These are phyloP conservation scores for Gobio gobio DNA, from an alignment of 2,113 vertebrate genomes.

Conservation along the genomic window DNA sequence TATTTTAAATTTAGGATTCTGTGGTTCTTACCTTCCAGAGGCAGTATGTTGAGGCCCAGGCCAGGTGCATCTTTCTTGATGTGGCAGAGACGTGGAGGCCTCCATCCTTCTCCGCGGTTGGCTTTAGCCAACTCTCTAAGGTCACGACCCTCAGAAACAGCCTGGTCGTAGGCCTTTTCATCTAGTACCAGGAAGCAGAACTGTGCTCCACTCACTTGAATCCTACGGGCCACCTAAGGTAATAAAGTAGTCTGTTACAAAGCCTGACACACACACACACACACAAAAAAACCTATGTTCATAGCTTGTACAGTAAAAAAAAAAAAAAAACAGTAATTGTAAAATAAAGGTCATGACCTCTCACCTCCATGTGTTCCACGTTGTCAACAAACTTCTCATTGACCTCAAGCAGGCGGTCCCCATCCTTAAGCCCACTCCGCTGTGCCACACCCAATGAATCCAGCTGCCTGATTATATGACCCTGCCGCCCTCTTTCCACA, in stretches of 20 bases:
- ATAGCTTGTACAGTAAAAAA: neutral
- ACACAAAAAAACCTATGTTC: neutral
- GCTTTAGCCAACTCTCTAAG: slow-evolving; percentile 59
- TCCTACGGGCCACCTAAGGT: slow-evolving; percentile 82
- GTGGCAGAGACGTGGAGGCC: slow-evolving; percentile 83
- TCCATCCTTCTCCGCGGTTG: slow-evolving; percentile 60
- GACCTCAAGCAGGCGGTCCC: slow-evolving; percentile 87
- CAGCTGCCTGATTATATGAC: slow-evolving; percentile 82
- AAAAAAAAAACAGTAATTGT: neutral
- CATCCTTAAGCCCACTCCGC: slow-evolving; percentile 79
- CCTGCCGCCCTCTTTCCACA: slow-evolving; percentile 67
- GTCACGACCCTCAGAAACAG: slow-evolving; percentile 65
- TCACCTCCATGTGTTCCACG: slow-evolving; percentile 78
- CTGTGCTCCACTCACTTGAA: slow-evolving; percentile 82
- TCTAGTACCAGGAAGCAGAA: slow-evolving; percentile 82
- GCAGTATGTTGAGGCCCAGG: slow-evolving; percentile 79
- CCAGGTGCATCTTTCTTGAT: slow-evolving; percentile 70
- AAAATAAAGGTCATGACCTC: slow-evolving; percentile 23
- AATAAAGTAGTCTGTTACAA: slow-evolving; percentile 11
- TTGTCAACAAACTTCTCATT: slow-evolving; percentile 79
- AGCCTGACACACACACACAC: neutral
- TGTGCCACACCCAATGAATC: slow-evolving; percentile 76
- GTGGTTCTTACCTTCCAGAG: slow-evolving; percentile 61
- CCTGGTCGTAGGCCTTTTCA: slow-evolving; percentile 63
- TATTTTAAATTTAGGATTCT: neutral